Conservation (phyloP, 2,113 vertebrate genomes). For the Pao palembangensis region DNA sequence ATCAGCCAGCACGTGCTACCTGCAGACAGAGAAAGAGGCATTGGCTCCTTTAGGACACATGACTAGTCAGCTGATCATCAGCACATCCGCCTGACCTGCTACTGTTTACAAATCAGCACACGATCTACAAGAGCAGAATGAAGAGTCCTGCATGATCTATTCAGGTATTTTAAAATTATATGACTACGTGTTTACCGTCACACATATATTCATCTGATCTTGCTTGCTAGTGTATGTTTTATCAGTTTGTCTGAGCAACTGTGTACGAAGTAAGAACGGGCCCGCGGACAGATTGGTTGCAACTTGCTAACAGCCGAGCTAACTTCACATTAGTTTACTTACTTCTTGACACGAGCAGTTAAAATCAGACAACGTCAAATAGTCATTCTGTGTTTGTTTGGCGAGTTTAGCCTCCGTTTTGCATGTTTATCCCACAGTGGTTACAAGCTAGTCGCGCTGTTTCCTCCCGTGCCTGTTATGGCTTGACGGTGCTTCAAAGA, state of each 20-base stretch:
- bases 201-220: too few species aligned
- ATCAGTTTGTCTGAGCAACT: not conserved
- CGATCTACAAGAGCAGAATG: slow-evolving; percentile 43
- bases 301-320: slow-evolving; percentile 33
- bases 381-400: not conserved
- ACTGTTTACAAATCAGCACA: slow-evolving; percentile 68
- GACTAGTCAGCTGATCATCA: slow-evolving; percentile 63
- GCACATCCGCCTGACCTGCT: slow-evolving; percentile 55
- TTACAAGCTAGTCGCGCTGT: slow-evolving; percentile 7
- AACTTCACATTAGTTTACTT: slow-evolving; percentile 7
- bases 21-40: not conserved
- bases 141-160: slow-evolving; percentile 44
- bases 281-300: slow-evolving; percentile 19
- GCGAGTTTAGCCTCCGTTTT: not conserved
- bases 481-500: not conserved
- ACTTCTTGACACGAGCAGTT: not conserved
- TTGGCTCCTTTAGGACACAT: slow-evolving; percentile 39
- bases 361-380: not conserved
- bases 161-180: slow-evolving; percentile 41
- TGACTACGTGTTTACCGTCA: too few species aligned
- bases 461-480: slow-evolving; percentile 3
- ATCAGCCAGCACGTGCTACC: not conserved
- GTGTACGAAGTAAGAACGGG: slow-evolving; percentile 51
- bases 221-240: not conserved
- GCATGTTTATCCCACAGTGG: not conserved